These are phyloP conservation scores for Pelecanoides urinatrix DNA, from an alignment of 2,113 vertebrate genomes.

Conservation along the genomic window DNA sequence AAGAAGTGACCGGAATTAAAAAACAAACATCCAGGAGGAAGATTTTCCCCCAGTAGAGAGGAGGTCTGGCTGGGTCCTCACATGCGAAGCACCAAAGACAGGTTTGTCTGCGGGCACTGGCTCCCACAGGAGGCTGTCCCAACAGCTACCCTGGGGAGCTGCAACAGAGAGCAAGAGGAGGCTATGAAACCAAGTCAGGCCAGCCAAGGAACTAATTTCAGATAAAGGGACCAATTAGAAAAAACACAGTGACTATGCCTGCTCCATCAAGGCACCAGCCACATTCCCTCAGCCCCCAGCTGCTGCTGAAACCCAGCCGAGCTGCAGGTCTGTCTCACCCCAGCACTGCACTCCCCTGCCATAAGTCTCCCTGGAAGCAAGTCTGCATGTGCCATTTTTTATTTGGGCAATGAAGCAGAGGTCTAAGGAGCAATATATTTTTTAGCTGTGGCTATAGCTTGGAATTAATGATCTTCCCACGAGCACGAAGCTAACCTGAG, in stretches of 20 bases:
- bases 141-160: background rate
- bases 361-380: background rate
- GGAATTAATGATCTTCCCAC: constrained; percentile 28
- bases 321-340: background rate
- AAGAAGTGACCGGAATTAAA: constrained; percentile 22
- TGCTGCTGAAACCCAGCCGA: background rate
- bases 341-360: background rate
- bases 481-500: background rate
- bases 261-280: background rate
- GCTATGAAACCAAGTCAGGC: background rate
- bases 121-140: background rate
- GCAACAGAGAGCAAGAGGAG: background rate
- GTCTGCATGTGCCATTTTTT: background rate
- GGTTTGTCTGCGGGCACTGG: background rate
- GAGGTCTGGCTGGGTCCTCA: background rate
- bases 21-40: background rate
- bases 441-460: constrained; percentile 3
- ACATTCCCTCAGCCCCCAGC: background rate
- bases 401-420: background rate
- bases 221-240: background rate
- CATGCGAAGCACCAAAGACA: background rate
- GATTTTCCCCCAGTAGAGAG: background rate
- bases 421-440: constrained; percentile 15
- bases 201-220: background rate
- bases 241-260: background rate